A percentile compares a stretch with the other conserved stretches of the same genome.
Conservation (phyloP, 2,888 invertebrate species). For the Ceraclea dissimilis region DNA sequence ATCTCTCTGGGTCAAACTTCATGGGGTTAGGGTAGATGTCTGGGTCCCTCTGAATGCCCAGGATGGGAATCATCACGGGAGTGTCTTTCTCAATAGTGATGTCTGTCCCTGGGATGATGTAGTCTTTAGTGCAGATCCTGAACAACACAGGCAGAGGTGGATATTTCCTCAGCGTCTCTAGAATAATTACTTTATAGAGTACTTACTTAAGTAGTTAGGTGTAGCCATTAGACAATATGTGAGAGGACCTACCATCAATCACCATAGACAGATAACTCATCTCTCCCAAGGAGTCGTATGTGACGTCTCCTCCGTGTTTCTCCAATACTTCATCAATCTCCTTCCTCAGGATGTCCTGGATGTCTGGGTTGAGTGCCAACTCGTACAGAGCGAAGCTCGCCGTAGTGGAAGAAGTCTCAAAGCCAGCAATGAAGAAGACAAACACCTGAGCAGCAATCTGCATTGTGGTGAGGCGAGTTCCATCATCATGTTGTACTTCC, state of each 20-base stretch:
- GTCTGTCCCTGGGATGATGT: constrained; percentile 28
- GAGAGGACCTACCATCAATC: constrained; percentile 33
- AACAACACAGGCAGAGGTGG: constrained; percentile 30
- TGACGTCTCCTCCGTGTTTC: constrained; percentile 35
- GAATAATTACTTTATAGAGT: background rate
- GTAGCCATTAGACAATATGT: too few relatives aligned
- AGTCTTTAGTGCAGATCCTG: constrained; percentile 28
- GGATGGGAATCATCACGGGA: constrained; percentile 30
- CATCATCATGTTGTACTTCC: constrained; percentile 4
- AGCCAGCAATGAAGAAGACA: constrained; percentile 47
- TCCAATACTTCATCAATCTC: constrained; percentile 37
- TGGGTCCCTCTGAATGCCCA: constrained; percentile 31
- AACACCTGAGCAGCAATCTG: constrained; percentile 47
- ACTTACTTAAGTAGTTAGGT: too few relatives aligned
- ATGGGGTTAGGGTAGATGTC: constrained; percentile 32
- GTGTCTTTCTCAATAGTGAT: constrained; percentile 29
- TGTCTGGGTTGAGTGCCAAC: constrained; percentile 38
- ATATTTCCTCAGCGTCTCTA: constrained; percentile 34
- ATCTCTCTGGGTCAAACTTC: constrained; percentile 34
- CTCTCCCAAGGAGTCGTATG: constrained; percentile 40
- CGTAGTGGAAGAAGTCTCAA: constrained; percentile 46
- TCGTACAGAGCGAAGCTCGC: constrained; percentile 43
- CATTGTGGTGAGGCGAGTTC: constrained; percentile 33
- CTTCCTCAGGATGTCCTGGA: constrained; percentile 38
- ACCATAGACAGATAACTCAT: constrained; percentile 44